Conservation (phyloP, 2,888 invertebrate genomes). For the Pyralis farinalis region DNA sequence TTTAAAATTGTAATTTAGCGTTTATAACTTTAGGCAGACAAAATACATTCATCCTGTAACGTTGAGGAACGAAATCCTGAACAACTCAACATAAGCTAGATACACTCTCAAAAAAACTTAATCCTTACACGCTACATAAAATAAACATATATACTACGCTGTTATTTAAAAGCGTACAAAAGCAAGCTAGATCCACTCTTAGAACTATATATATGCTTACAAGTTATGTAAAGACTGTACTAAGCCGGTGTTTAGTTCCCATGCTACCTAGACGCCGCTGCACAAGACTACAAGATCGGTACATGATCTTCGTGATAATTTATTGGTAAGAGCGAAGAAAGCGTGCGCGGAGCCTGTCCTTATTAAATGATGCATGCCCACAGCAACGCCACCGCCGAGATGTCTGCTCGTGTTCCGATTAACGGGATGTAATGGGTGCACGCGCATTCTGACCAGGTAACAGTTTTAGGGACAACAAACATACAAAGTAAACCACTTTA, state of each 20-base stretch:
- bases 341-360: slow-evolving; percentile 49
- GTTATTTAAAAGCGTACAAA: too few relatives aligned
- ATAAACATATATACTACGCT: too few relatives aligned
- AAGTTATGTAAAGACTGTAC: slow-evolving; percentile 19
- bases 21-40: too few relatives aligned
- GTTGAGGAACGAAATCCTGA: too few relatives aligned
- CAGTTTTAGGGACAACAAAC: background rate
- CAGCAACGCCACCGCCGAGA: slow-evolving; percentile 30
- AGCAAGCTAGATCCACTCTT: too few relatives aligned
- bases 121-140: too few relatives aligned
- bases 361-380: slow-evolving; percentile 50
- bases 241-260: slow-evolving; percentile 54
- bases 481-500: too few relatives aligned
- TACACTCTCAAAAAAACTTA: too few relatives aligned
- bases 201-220: too few relatives aligned
- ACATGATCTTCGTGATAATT: slow-evolving; percentile 75
- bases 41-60: too few relatives aligned
- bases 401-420: slow-evolving; percentile 31
- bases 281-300: slow-evolving; percentile 54
- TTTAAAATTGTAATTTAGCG: too few relatives aligned
- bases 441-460: slow-evolving; percentile 8
- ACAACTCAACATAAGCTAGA: too few relatives aligned
- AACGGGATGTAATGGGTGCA: slow-evolving; percentile 37
- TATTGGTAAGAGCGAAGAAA: slow-evolving; percentile 62
- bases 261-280: slow-evolving; percentile 51